A percentile compares a stretch with the other conserved stretches of the same genome.
Conservation (phyloP, 2,888 invertebrate species). For the Tupiocoris notatus region DNA sequence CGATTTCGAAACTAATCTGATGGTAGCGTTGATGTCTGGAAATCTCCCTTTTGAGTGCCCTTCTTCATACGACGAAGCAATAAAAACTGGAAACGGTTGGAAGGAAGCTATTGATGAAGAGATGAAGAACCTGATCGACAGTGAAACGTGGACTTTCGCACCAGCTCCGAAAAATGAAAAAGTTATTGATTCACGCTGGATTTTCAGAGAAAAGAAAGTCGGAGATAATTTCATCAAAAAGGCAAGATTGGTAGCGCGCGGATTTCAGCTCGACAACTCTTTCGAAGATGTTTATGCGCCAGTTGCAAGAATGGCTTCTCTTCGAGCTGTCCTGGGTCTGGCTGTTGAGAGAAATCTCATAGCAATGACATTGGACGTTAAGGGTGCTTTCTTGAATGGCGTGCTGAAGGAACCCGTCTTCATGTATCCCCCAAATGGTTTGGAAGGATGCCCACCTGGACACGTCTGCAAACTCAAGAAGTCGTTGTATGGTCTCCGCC, state of each 20-base stretch:
- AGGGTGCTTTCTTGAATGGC: conserved; percentile 25
- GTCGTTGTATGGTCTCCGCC: conserved; percentile 14
- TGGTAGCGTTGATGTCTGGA: too few species aligned
- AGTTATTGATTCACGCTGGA: conserved; percentile 36
- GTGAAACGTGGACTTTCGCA: conserved; percentile 36
- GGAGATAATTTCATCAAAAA: conserved; percentile 18
- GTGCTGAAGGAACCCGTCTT: conserved; percentile 1
- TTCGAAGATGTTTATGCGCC: conserved; percentile 28
- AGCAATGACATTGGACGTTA: conserved; percentile 15
- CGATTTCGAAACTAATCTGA: neutral
- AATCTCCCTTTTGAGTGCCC: neutral
- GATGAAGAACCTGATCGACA: neutral
- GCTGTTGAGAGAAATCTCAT: conserved; percentile 10
- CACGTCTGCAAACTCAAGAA: conserved; percentile 6
- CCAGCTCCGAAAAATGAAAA: neutral
- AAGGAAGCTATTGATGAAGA: conserved; percentile 21
- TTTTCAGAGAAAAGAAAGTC: conserved; percentile 8
- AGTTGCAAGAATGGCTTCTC: conserved; percentile 9
- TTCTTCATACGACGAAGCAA: neutral
- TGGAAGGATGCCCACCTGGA: neutral
- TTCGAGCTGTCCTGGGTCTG: neutral
- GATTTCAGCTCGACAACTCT: conserved; percentile 28
- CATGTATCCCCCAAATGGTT: conserved; percentile 10
- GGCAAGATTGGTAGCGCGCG: conserved; percentile 33
- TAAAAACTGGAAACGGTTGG: neutral